Conservation (phyloP, 2,888 invertebrate genomes). For the Trachelus troglodyta region DNA sequence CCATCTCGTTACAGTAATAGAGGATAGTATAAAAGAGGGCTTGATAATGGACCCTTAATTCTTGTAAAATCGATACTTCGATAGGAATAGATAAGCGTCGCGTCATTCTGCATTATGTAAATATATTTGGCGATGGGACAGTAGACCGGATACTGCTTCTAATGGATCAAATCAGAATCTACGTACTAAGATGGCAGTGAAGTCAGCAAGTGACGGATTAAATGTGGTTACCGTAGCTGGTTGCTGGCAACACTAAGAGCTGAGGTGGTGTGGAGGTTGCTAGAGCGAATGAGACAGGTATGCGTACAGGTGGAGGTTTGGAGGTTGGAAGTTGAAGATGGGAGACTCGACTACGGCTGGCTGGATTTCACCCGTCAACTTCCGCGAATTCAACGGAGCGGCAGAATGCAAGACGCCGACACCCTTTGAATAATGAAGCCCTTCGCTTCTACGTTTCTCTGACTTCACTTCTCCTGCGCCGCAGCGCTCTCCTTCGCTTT, state of each 20-base stretch:
- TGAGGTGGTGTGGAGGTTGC: not conserved
- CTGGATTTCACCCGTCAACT: slow-evolving; percentile 56
- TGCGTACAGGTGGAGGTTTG: slow-evolving; percentile 13
- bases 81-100: too few species aligned
- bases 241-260: not conserved
- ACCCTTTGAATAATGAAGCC: slow-evolving; percentile 64
- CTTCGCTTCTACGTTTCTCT: slow-evolving; percentile 52
- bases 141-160: too few species aligned
- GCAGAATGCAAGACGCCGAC: slow-evolving; percentile 59
- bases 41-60: too few species aligned
- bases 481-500: slow-evolving; percentile 13
- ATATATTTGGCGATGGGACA: too few species aligned
- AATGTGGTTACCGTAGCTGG: slow-evolving; percentile 13
- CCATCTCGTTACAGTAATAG: too few species aligned
- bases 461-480: slow-evolving; percentile 32
- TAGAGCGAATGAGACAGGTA: slow-evolving; percentile 12
- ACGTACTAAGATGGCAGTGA: too few species aligned
- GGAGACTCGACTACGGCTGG: slow-evolving; percentile 43
- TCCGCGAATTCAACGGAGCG: slow-evolving; percentile 55
- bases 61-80: too few species aligned
- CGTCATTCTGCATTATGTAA: too few species aligned
- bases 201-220: slow-evolving; percentile 3
- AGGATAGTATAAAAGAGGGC: too few species aligned
- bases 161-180: too few species aligned
- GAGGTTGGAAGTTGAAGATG: slow-evolving; percentile 19